These are phyloP conservation scores for Xyliphius kryptos DNA, from an alignment of 2,113 vertebrate genomes.

Conservation along the genomic window DNA sequence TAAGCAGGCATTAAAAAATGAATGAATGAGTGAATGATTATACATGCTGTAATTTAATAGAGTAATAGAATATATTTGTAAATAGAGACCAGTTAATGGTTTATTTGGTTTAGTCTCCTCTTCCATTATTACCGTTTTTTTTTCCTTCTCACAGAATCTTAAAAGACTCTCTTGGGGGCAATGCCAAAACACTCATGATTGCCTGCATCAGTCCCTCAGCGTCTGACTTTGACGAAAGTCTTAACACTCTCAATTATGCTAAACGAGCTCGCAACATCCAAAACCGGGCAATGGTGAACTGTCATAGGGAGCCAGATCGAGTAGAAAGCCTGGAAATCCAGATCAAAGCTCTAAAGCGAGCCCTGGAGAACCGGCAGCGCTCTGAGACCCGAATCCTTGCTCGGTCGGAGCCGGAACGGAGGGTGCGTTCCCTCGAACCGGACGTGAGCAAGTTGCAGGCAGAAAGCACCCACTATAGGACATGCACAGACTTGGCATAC, in stretches of 20 bases:
- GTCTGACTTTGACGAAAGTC: slow-evolving; percentile 91
- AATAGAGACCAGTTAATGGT: too few species aligned
- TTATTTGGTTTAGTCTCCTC: background rate
- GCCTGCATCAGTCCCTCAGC: slow-evolving; percentile 91
- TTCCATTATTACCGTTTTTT: too few species aligned
- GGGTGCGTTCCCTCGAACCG: slow-evolving; percentile 47
- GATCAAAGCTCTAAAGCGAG: slow-evolving; percentile 74
- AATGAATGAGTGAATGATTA: too few species aligned
- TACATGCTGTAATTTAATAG: too few species aligned
- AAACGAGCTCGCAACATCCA: slow-evolving; percentile 88
- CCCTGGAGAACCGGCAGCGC: slow-evolving; percentile 82
- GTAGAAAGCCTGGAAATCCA: slow-evolving; percentile 76
- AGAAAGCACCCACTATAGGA: slow-evolving; percentile 82
- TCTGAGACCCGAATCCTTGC: slow-evolving; percentile 89
- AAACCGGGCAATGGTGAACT: slow-evolving; percentile 83
- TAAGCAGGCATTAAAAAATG: too few species aligned
- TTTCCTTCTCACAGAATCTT: slow-evolving; percentile 79
- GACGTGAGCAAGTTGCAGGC: slow-evolving; percentile 65
- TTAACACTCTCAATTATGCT: slow-evolving; percentile 90
- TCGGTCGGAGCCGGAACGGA: slow-evolving; percentile 61
- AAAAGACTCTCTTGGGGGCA: slow-evolving; percentile 93
- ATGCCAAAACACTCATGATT: slow-evolving; percentile 93
- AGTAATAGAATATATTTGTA: too few species aligned
- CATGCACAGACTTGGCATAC: slow-evolving; percentile 82
- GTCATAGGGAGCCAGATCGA: slow-evolving; percentile 73